Conservation (phyloP, 2,797 vertebrate genomes). For the Mormyrops boulengeri region DNA sequence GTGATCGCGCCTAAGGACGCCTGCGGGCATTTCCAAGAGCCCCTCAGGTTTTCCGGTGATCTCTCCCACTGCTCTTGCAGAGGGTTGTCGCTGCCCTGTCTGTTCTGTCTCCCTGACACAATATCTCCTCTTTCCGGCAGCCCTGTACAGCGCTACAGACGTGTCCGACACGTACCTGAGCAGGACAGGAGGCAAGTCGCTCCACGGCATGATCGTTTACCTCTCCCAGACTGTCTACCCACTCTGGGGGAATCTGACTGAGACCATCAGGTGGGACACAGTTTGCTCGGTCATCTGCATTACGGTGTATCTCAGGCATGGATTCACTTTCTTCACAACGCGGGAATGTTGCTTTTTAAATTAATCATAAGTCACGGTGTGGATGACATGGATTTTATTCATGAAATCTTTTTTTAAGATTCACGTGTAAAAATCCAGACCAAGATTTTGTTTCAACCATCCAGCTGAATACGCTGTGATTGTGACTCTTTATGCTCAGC, state of each 20-base stretch:
- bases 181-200: constrained; percentile 58
- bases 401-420: not conserved
- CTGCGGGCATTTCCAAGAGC: not conserved
- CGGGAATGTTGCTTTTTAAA: not conserved
- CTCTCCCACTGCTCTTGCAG: not conserved
- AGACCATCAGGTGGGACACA: constrained; percentile 58
- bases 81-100: not conserved
- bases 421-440: not conserved
- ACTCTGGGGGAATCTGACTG: constrained; percentile 60
- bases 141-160: constrained; percentile 57
- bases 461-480: not conserved
- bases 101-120: not conserved
- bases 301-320: not conserved
- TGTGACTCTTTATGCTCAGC: not conserved
- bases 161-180: constrained; percentile 62
- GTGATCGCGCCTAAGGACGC: not conserved
- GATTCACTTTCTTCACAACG: not conserved
- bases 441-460: not conserved
- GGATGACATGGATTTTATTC: not conserved
- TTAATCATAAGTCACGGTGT: not conserved
- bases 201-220: constrained; percentile 60
- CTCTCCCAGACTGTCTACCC: constrained; percentile 63
- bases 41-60: not conserved
- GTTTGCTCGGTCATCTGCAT: not conserved
- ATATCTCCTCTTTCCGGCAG: constrained; percentile 31